Base-by-base conservation (phyloP, 2,797 vertebrate species). In the Enteromius trimaculatus region DNA sequence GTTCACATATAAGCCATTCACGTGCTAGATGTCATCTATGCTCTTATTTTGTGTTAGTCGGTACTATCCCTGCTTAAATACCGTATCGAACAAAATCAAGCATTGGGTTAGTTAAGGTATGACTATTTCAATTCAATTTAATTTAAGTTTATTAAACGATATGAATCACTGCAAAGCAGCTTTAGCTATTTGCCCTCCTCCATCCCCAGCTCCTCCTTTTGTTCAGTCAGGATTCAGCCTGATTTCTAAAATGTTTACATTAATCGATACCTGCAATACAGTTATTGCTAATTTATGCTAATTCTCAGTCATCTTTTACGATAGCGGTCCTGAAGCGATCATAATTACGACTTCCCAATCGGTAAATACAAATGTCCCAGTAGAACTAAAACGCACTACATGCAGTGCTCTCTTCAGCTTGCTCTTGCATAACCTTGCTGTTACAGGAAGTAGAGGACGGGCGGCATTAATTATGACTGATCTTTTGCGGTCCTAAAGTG, bases 371-470 rank as follows among this genome's bases (percentile, higher is more conserved):
- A 72, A 31, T 17, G 31, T 72, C 9, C 47, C 26, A 21, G 29
- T 4, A 51, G 47, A 14, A 31, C 1, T 26, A 23, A 19, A 42
- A 8, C 42, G 64, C n/a, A 34, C 42, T 3, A 26, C n/a, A 71
- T 58, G 65, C 39, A 62, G 42, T 44, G 77, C 79, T 79, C 64
- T 79, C 55, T 13, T 83, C 51, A 31, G 69, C 79, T 72, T 6
- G 69, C 53, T 71, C 4, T 66, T 77, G 31, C 34, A 26, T 74
- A 74, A 81, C 69, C 84, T 85, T 55, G 62, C 47, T 69, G 21
- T 72, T 84, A 84, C 78, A 23, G 58, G 70, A 75, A 77, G 37
- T 31, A 17, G 51, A 74, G 78, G 31, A 78, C 31, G 21, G 72
- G 66, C n/a, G 6, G 39, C 79, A 51, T 74, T 31, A 78, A 78